Conservation (phyloP, 2,113 vertebrate genomes). For the Anguilla japonica region DNA sequence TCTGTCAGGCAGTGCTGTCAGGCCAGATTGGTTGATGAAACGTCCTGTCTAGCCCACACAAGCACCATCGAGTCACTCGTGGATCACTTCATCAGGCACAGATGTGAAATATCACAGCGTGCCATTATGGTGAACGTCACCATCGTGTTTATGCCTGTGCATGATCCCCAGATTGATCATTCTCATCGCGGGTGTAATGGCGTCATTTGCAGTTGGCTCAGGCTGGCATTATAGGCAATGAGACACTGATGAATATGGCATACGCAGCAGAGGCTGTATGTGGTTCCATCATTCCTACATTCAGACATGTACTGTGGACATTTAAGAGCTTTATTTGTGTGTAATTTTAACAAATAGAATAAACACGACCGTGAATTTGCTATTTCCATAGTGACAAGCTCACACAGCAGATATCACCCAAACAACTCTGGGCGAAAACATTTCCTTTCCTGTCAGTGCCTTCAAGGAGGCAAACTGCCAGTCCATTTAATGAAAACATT, state of each 20-base stretch:
- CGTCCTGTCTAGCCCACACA: slow-evolving; percentile 1
- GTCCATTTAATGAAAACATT: not conserved
- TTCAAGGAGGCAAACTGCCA: not conserved
- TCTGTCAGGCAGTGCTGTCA: not conserved
- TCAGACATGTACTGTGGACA: not conserved
- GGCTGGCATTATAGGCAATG: slow-evolving; percentile 8
- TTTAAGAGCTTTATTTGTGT: not conserved
- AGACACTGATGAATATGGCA: not conserved
- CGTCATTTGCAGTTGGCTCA: slow-evolving; percentile 24
- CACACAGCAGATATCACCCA: not conserved
- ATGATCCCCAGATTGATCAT: slow-evolving; percentile 20
- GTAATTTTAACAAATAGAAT: not conserved
- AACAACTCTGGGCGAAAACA: not conserved
- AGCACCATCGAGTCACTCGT: not conserved
- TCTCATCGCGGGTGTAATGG: slow-evolving; percentile 18
- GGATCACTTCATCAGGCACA: not conserved
- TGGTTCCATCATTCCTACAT: not conserved
- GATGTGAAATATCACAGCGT: slow-evolving; percentile 14
- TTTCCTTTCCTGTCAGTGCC: not conserved
- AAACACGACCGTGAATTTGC: not conserved
- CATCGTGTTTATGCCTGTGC: slow-evolving; percentile 1
- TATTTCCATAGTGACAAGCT: not conserved
- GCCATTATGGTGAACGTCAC: not conserved
- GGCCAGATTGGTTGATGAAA: slow-evolving; percentile 15
- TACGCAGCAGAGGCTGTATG: not conserved